These are phyloP conservation scores for Zelostemma sp. DNA, from an alignment of 1,140 invertebrate genomes.

Conservation along the genomic window DNA sequence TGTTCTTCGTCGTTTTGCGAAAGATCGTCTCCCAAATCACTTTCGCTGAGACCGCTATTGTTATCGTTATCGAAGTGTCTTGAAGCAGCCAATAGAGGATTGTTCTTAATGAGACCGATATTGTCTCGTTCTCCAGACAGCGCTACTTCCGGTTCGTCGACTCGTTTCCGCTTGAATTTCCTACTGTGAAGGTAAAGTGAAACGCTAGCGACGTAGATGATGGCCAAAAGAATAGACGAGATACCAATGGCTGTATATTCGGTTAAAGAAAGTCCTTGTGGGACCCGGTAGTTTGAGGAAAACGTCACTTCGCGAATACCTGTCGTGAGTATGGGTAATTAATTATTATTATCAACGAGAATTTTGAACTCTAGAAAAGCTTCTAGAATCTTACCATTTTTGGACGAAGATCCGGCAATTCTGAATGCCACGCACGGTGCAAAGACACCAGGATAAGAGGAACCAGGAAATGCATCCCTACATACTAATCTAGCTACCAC, in stretches of 20 bases:
- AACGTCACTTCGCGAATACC: conserved; percentile 85
- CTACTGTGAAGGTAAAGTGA: conserved; percentile 83
- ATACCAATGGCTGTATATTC: conserved; percentile 87
- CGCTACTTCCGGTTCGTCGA: conserved; percentile 52
- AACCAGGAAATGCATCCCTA: conserved; percentile 76
- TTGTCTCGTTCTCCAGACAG: conserved; percentile 69
- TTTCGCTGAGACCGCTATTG: conserved; percentile 65
- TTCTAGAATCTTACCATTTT: conserved; percentile 72
- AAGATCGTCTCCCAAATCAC: conserved; percentile 61
- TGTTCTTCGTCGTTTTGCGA: conserved; percentile 55
- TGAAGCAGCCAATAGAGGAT: conserved; percentile 75
- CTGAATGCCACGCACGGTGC: conserved; percentile 87
- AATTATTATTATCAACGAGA: neutral
- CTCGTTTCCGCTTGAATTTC: conserved; percentile 56
- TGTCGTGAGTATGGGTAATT: conserved; percentile 49
- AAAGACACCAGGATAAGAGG: conserved; percentile 74
- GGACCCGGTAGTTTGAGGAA: conserved; percentile 75
- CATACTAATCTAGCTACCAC: conserved; percentile 84
- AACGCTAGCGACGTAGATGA: conserved; percentile 87
- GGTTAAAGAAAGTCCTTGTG: conserved; percentile 73
- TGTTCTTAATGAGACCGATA: conserved; percentile 78
- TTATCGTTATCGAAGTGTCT: conserved; percentile 74
- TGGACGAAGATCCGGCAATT: conserved; percentile 82
- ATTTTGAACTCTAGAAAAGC: neutral
- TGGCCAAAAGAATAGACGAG: conserved; percentile 81